Percentiles rank a stretch among this genome's conserved stretches.
These are phyloP conservation scores for Platycheirus albimanus DNA, from an alignment of 2,888 invertebrate genomes.

Conservation along the genomic window DNA sequence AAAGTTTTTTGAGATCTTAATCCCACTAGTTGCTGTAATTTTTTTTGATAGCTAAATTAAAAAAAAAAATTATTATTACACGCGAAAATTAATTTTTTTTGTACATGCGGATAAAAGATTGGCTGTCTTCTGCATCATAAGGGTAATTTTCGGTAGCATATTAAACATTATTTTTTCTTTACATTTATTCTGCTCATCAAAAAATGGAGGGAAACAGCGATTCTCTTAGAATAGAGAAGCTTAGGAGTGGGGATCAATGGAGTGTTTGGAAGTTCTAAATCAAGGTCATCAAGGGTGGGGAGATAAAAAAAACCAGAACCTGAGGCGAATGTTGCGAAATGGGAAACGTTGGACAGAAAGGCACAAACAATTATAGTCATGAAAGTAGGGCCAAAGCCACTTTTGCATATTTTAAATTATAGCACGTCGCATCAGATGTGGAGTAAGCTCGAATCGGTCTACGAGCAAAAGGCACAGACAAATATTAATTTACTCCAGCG, in stretches of 20 bases:
- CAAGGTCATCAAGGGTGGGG: slow-evolving; percentile 32
- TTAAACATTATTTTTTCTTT: neutral
- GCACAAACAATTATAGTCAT: slow-evolving; percentile 19
- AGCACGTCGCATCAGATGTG: too few relatives aligned
- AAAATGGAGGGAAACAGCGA: slow-evolving; percentile 13
- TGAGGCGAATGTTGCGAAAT: slow-evolving; percentile 1
- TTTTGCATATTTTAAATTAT: too few relatives aligned
- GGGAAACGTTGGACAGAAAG: neutral
- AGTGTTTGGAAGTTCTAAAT: too few relatives aligned
- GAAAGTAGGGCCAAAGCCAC: too few relatives aligned
- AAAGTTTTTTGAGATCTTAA: neutral
- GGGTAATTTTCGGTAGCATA: slow-evolving; percentile 13
- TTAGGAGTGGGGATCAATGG: too few relatives aligned
- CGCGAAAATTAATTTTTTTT: slow-evolving; percentile 1
- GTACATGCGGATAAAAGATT: slow-evolving; percentile 25
- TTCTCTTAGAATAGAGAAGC: neutral
- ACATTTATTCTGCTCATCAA: slow-evolving; percentile 1
- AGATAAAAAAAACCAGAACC: neutral
- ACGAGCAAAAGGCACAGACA: too few relatives aligned
- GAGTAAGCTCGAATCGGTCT: too few relatives aligned
- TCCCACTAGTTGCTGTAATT: neutral
- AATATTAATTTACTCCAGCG: too few relatives aligned
- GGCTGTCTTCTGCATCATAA: slow-evolving; percentile 22
- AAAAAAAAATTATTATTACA: neutral
- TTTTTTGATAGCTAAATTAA: neutral